Percentiles rank a stretch among this genome's conserved stretches.
Evolutionary conservation across 1,140 invertebrate genomes (phyloP).

Genomic region (Mylabris phalerata): DNA sequence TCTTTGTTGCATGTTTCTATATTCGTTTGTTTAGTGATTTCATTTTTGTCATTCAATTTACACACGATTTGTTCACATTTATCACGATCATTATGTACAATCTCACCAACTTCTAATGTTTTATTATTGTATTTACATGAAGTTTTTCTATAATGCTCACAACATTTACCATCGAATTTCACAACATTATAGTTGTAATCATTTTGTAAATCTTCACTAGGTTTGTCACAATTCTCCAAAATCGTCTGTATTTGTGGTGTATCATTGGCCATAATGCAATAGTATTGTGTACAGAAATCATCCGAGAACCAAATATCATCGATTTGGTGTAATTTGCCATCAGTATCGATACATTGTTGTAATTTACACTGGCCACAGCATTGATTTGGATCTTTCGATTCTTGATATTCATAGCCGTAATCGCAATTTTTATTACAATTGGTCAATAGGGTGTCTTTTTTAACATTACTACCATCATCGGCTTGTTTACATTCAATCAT

Average conservation of each 20-base stretch:
- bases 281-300: conserved; percentile 52
- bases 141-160: conserved; percentile 26
- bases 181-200: conserved; percentile 25
- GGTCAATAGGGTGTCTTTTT: conserved; percentile 41
- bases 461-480: conserved; percentile 37
- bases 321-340: conserved; percentile 43
- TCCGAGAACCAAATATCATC: conserved; percentile 49
- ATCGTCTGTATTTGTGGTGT: conserved; percentile 39
- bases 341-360: conserved; percentile 49
- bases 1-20: conserved; percentile 46
- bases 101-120: conserved; percentile 43
- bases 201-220: conserved; percentile 15
- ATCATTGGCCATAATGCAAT: conserved; percentile 47
- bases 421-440: conserved; percentile 32
- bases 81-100: conserved; percentile 49
- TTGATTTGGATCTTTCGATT: conserved; percentile 35
- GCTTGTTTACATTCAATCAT: conserved; percentile 46
- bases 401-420: conserved; percentile 41
- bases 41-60: conserved; percentile 42
- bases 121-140: conserved; percentile 31
- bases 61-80: conserved; percentile 58
- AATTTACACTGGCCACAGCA: conserved; percentile 60
- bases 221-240: neutral
- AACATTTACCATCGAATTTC: conserved; percentile 31
- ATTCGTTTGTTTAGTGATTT: conserved; percentile 46